Conservation (phyloP, 2,888 invertebrate species). For the Scotopteryx bipunctaria region DNA sequence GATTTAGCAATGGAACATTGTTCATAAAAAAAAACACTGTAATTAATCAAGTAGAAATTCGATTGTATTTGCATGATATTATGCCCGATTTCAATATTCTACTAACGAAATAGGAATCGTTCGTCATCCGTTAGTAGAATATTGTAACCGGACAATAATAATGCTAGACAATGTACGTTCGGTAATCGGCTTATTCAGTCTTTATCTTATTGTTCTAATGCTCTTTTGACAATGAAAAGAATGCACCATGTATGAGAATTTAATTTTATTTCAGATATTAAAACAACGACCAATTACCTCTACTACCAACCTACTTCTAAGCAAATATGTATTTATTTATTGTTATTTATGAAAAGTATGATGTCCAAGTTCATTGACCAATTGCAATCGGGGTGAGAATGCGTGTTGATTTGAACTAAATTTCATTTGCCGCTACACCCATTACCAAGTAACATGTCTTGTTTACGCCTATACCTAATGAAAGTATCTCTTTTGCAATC, state of each 20-base stretch:
- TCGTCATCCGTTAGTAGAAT: no score
- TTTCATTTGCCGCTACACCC: not conserved
- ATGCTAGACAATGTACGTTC: no score
- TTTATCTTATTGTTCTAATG: not conserved
- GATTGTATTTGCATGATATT: no score
- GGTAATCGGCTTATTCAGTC: no score
- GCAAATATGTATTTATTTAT: constrained; percentile 21
- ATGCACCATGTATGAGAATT: constrained; percentile 28
- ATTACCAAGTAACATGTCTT: not conserved
- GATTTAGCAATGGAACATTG: no score
- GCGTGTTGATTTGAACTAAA: constrained; percentile 28
- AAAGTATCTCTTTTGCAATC: not conserved
- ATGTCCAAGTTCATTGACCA: constrained; percentile 29
- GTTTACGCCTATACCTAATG: no score
- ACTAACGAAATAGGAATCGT: no score
- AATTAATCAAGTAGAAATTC: no score
- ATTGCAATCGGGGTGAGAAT: constrained; percentile 40
- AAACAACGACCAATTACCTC: constrained; percentile 40
- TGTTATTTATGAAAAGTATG: constrained; percentile 23
- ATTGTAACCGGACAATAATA: no score
- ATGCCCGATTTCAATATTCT: no score
- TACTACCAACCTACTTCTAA: constrained; percentile 31
- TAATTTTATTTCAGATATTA: constrained; percentile 77
- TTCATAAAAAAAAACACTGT: no score
- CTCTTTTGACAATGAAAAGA: constrained; percentile 17